Evolutionary conservation across 2,797 vertebrate genomes (phyloP).

Genomic region (Tragopan temminckii): DNA sequence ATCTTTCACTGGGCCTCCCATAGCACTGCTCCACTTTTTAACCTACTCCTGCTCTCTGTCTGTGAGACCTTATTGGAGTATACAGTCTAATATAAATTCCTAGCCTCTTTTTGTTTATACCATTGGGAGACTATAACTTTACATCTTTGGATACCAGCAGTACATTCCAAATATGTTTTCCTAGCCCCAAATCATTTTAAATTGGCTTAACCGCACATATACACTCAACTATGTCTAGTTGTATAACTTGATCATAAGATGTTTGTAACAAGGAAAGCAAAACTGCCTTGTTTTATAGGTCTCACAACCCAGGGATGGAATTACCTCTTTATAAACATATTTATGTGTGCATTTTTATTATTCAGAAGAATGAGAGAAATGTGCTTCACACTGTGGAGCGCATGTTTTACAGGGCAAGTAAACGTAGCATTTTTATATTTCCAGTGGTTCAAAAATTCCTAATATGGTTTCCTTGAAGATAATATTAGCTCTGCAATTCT

Average conservation of each 20-base stretch:
- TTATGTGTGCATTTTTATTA: slow-evolving; percentile 21
- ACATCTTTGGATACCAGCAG: slow-evolving; percentile 24
- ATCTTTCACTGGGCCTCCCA: background rate
- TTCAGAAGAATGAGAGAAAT: slow-evolving; percentile 7
- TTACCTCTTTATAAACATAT: slow-evolving; percentile 35
- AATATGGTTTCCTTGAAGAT: background rate
- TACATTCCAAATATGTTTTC: slow-evolving; percentile 46
- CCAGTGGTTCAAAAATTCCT: background rate
- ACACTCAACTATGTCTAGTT: background rate
- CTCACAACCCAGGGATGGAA: slow-evolving; percentile 14
- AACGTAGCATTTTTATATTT: background rate
- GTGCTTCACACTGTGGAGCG: background rate
- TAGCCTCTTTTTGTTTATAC: slow-evolving; percentile 25
- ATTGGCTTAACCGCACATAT: background rate
- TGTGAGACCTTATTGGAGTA: background rate
- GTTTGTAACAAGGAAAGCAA: background rate
- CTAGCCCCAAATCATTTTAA: slow-evolving; percentile 7
- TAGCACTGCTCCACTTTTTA: background rate
- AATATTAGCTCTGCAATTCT: background rate
- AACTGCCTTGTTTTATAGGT: slow-evolving; percentile 1
- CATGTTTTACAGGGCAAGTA: slow-evolving; percentile 11
- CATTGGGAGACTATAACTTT: slow-evolving; percentile 17
- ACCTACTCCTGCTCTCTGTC: background rate
- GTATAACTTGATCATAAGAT: slow-evolving; percentile 22
- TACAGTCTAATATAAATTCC: slow-evolving; percentile 27